Base-by-base conservation (phyloP, 2,113 vertebrate genomes). In the Cheirogaleus medius region DNA sequence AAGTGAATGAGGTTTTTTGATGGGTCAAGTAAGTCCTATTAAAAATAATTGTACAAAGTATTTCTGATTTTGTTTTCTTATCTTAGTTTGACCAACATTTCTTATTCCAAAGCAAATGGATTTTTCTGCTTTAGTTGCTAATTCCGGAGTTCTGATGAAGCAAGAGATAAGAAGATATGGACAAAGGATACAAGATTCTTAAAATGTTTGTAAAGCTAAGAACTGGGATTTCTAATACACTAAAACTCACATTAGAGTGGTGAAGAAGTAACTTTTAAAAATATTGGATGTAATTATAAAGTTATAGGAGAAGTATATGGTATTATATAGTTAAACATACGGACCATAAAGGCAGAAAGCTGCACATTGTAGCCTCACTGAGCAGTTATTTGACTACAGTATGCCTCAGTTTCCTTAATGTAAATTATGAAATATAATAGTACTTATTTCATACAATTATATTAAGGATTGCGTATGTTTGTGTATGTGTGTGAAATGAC, bases 241-340 rank as follows among this genome's bases (percentile, higher is more conserved):
- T 56, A 44, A 71, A 91, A 58, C 1, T 29, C 37, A 15, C 21
- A 37, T 58, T 11, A 52, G 5, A n/a, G 14, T 6, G 1, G 11
- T 58, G 56, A 80, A 84, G 14, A 91, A 69, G 34, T 42, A 97
- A 68, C 14, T 60, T 91, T 81, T 81, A 39, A 91, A 88, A 88
- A 7, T 64, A 44, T 74, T 39, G 23, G 23, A 86, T 93, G 20
- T 84, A 63, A 49, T 21, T 1, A 4, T 25, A 39, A 76, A n/a
- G 20, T 74, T 71, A 5, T 73, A 56, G 12, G 29, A 90, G 14
- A 95, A 8, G 2, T 27, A 56, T 1, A 1, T 11, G 2, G 0
- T 47, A 44, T 86, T 82, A 25, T 15, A 44, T 5, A 49, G 10
- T 84, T 83, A 80, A 87, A 68, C 6, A 44, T 37, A 7, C 58